Evolutionary conservation across 2,888 invertebrate species (phyloP).

Genomic region (Microctonus brassicae): DNA sequence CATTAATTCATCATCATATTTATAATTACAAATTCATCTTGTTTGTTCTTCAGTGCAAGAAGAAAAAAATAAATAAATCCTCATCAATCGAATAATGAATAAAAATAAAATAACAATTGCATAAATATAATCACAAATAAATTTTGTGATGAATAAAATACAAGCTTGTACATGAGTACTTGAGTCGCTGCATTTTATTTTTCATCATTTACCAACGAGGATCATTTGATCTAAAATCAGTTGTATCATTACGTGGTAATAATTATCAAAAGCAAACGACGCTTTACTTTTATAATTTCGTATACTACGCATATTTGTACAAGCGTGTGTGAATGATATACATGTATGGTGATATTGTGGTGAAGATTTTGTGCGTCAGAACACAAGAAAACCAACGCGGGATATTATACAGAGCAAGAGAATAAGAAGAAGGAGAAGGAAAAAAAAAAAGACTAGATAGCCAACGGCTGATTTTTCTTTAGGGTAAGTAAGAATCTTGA

Average conservation of each 20-base stretch:
- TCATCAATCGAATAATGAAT: too few relatives aligned
- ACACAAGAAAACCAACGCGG: neutral
- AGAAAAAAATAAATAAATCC: too few relatives aligned
- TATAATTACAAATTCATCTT: neutral
- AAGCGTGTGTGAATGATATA: neutral
- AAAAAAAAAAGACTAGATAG: neutral
- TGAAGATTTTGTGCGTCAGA: conserved; percentile 4
- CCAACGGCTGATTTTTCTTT: conserved; percentile 10
- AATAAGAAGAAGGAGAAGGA: neutral
- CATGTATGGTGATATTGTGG: conserved; percentile 4
- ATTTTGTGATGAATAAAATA: too few relatives aligned
- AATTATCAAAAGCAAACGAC: neutral
- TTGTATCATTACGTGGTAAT: conserved; percentile 10
- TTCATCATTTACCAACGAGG: too few relatives aligned
- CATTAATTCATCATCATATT: too few relatives aligned
- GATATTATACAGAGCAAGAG: neutral
- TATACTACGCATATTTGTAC: too few relatives aligned
- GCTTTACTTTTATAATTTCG: neutral
- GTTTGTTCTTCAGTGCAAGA: neutral
- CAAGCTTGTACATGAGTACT: too few relatives aligned
- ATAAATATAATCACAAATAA: too few relatives aligned
- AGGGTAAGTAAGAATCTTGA: neutral
- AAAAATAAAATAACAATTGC: too few relatives aligned
- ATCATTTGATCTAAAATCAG: too few relatives aligned
- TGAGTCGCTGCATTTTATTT: too few relatives aligned